Percentiles rank a stretch among this genome's conserved stretches.
Conservation (phyloP, 2,113 vertebrate species). For the Stigmatopora nigra region DNA sequence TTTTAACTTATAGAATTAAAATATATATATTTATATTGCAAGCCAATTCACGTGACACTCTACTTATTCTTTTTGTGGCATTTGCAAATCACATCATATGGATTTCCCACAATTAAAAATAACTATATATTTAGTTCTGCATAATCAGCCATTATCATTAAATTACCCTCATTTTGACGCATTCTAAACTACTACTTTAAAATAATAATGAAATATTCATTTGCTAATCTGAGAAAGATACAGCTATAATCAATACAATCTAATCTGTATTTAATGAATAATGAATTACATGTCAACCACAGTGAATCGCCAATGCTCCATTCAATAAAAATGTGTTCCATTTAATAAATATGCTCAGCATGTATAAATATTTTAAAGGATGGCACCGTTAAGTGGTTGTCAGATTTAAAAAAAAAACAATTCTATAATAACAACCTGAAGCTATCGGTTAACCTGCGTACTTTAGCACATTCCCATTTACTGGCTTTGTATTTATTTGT, state of each 20-base stretch:
- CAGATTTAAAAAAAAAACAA: neutral
- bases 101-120: slow-evolving; percentile 19
- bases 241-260: slow-evolving; percentile 43
- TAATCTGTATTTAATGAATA: slow-evolving; percentile 40
- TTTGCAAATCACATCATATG: no score
- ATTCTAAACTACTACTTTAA: slow-evolving; percentile 29
- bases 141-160: slow-evolving; percentile 41
- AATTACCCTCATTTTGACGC: slow-evolving; percentile 48
- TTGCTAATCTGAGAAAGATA: slow-evolving; percentile 28
- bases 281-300: slow-evolving; percentile 24
- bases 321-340: slow-evolving; percentile 10
- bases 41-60: no score
- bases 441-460: neutral
- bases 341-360: slow-evolving; percentile 1
- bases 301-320: slow-evolving; percentile 17
- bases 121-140: slow-evolving; percentile 13
- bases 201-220: slow-evolving; percentile 38
- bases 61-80: no score
- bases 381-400: neutral
- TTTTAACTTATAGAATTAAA: no score
- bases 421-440: neutral
- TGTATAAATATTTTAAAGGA: neutral
- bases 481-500: neutral
- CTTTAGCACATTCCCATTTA: neutral
- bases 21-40: no score